Percentiles rank a stretch among this genome's conserved stretches.
Evolutionary conservation across 2,888 invertebrate species (phyloP).

Genomic region (Gortyna flavago): DNA sequence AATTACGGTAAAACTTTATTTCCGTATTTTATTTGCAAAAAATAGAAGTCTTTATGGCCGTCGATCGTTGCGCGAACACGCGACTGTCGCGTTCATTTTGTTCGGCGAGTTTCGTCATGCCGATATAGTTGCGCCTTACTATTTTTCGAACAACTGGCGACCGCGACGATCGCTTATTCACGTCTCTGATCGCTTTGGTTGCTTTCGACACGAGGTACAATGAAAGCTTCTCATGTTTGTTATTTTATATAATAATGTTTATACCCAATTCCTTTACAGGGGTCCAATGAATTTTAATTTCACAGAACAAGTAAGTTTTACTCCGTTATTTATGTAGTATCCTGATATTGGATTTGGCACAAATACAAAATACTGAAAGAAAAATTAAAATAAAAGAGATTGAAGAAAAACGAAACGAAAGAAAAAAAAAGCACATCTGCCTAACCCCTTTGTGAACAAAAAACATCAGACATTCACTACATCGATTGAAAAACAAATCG

Average conservation of each 20-base stretch:
- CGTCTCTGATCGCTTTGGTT: background rate
- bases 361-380: no score
- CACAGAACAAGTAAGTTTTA: constrained; percentile 21
- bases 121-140: background rate
- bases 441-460: no score
- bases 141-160: background rate
- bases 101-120: background rate
- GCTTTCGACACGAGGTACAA: background rate
- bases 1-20: no score
- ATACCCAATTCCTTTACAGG: constrained; percentile 18
- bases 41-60: background rate
- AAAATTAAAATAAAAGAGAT: no score
- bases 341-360: background rate
- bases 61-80: background rate
- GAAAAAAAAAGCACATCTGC: no score
- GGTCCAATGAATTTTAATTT: background rate
- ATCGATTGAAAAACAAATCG: no score
- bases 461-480: no score
- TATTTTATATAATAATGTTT: background rate
- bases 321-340: background rate
- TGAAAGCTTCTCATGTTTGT: background rate
- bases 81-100: background rate
- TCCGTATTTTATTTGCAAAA: background rate
- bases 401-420: no score
- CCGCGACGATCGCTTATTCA: background rate